Conservation (phyloP, 1,140 invertebrate species). For the Globodera ellingtonae region DNA sequence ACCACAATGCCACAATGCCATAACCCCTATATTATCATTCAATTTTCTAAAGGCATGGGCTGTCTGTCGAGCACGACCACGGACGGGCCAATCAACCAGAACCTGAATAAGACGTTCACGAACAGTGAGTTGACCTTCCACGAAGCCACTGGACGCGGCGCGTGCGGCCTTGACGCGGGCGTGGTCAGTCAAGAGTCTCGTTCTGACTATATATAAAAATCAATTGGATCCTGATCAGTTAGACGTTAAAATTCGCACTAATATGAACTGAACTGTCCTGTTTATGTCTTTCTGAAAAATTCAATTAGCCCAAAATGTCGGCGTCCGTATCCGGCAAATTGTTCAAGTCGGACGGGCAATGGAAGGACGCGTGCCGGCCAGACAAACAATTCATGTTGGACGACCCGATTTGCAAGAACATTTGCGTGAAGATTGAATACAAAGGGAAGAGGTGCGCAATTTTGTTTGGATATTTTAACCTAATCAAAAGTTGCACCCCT, state of each 20-base stretch:
- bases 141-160: slow-evolving; percentile 17
- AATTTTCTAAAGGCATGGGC: not conserved
- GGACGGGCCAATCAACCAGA: not conserved
- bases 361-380: slow-evolving; percentile 16
- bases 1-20: too few relatives aligned
- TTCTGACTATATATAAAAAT: too few relatives aligned
- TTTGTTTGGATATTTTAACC: not conserved
- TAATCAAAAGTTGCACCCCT: not conserved
- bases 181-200: not conserved
- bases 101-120: slow-evolving; percentile 14
- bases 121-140: slow-evolving; percentile 23
- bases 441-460: slow-evolving; percentile 35
- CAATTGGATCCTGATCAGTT: not conserved
- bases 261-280: not conserved
- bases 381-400: slow-evolving; percentile 28
- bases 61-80: slow-evolving; percentile 7
- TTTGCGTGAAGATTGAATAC: slow-evolving; percentile 41
- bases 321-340: slow-evolving; percentile 26
- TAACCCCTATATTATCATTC: too few relatives aligned
- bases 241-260: not conserved
- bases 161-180: slow-evolving; percentile 16
- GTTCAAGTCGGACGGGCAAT: slow-evolving; percentile 25
- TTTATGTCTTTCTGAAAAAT: not conserved
- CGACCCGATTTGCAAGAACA: slow-evolving; percentile 40
- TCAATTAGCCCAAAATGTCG: slow-evolving; percentile 21